phyloP scores from a whole-genome alignment of 30 jellyfish, hydroid and myxozoan genomes.

The Nemopilema nomurai region DNA sequence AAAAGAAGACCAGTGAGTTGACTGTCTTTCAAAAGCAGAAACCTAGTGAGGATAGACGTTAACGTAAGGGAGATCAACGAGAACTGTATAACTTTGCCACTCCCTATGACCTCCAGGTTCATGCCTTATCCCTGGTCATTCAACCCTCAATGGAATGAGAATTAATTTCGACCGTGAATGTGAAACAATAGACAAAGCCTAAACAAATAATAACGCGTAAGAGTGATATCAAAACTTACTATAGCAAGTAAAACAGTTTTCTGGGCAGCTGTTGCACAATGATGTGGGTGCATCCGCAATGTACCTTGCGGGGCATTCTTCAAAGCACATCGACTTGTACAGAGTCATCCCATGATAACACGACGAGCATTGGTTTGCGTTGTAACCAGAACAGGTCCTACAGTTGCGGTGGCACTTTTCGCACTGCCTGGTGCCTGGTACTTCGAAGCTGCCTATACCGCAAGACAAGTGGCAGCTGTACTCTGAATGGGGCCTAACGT shows the following conservation, averaged over 20 bases:
- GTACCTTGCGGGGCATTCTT: slow-evolving; percentile 72
- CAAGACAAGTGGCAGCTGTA: slow-evolving; percentile 69
- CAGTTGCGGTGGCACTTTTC: slow-evolving; percentile 57
- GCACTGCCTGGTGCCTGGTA: slow-evolving; percentile 58
- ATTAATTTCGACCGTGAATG: too few relatives aligned
- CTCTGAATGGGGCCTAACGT: slow-evolving; percentile 78
- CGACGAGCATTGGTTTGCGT: slow-evolving; percentile 72
- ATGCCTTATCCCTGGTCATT: too few relatives aligned
- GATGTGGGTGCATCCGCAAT: slow-evolving; percentile 48
- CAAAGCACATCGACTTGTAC: slow-evolving; percentile 54
- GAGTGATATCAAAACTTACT: slow-evolving; percentile 37
- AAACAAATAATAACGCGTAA: neutral
- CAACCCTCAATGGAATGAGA: too few relatives aligned
- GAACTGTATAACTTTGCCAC: too few relatives aligned
- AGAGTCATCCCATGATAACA: slow-evolving; percentile 53
- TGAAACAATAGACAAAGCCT: neutral
- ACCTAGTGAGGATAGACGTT: too few relatives aligned
- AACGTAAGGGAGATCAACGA: too few relatives aligned
- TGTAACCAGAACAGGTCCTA: slow-evolving; percentile 66
- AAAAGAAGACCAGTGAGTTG: too few relatives aligned
- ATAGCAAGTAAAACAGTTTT: slow-evolving; percentile 55
- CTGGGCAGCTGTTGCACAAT: slow-evolving; percentile 59
- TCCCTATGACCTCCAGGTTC: too few relatives aligned
- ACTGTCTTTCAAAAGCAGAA: too few relatives aligned
- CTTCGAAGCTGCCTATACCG: slow-evolving; percentile 54